Base-by-base conservation (phyloP, 2,797 vertebrate species). In the Yasuhikotakia modesta region DNA sequence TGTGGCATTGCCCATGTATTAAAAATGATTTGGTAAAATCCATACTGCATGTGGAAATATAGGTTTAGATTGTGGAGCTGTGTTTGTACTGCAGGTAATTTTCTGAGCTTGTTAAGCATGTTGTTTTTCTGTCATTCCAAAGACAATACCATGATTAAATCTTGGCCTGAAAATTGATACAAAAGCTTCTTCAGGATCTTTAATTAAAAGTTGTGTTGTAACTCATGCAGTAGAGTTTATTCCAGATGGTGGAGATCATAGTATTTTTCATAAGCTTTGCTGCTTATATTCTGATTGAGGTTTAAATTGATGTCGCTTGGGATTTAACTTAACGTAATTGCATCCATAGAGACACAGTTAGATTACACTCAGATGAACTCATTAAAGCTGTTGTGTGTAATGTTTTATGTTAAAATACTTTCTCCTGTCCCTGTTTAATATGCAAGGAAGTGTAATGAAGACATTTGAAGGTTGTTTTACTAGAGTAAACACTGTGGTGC, bases 101-200 rank as follows among this genome's bases (percentile, higher is more conserved):
- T 2, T 53, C 4, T 53, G 52, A 21, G 52, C 52, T 55, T 16
- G 7, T 12, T 55, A 55, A 12, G 13, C 11, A 24, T 57, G 19
- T 57, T 57, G 53, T 57, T 4, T 22, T 24, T 24, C 21, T 22
- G 53, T 57, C 52, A 5, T 6, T 52, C 14, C 43, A 19, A 17
- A 57, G 53, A 57, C 27, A 48, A 53, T 63, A 17, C 21, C 12
- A 16, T 11, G 21, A 32, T 48, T 53, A 6, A 67, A n/a, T 27
- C 48, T 14, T 19, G 21, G 61, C 21, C 53, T 57, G 5, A 30
- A 39, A 24, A 61, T 32, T 17, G 55, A 73, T 22, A 30, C 3
- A 10, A n/a, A 73, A 27, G 13, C 11, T 63, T 74, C n/a, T 27
- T 76, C 30, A 39, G 17, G 46, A 43, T 63, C 14, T 50, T 27